Evolutionary conservation across 2,888 invertebrate species (phyloP), one percentile per base, ranked within the genome.

Genomic region (Pachliopta kotzebuea): DNA sequence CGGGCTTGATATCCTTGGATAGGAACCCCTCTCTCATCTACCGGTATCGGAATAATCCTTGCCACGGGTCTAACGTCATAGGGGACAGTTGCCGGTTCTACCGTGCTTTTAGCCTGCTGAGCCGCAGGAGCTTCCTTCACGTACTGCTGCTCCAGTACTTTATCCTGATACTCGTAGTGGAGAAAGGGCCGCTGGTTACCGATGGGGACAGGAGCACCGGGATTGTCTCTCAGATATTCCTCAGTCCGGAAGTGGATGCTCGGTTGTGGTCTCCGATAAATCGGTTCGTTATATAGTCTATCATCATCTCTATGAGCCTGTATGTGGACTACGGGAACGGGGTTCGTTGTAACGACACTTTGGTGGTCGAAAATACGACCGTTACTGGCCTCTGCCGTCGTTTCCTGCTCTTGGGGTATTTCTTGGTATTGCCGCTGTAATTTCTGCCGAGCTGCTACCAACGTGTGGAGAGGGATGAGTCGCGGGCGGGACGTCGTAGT

Each of bases 401-500:
- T 88, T 72, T 92, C 92, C 52, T 88, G 86, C 31, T 89, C 86
- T 23, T 90, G 81, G 17, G 75, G 72, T 20, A 81, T 76, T 11
- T 92, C 88, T 67, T 83, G 86, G 67, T 90, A 92, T 29, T 87
- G 88, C 67, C 90, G 89, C 45, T 92, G 90, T 4, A 90, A 86
- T 67, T 88, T 85, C 59, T 92, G 90, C 60, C 92, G 83, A 0
- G 92, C 87, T 52, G 90, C 88, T n/a, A 92, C 81, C 50, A 93
- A 74, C 0, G 92, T 86, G 50, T 91, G 92, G 63, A 92, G 84
- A 1, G 93, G 93, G 42, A 94, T 82, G 31, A 93, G 76, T 73
- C 94, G 86, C 0, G 94, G 92, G 26, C 94, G 86, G 20, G 86
- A 84, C 9, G 90, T 92, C 0, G 94, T 94, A 0, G 95, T 95